These are phyloP conservation scores for Ophioninae sp. DNA, from an alignment of 2,888 invertebrate genomes.

Conservation along the genomic window DNA sequence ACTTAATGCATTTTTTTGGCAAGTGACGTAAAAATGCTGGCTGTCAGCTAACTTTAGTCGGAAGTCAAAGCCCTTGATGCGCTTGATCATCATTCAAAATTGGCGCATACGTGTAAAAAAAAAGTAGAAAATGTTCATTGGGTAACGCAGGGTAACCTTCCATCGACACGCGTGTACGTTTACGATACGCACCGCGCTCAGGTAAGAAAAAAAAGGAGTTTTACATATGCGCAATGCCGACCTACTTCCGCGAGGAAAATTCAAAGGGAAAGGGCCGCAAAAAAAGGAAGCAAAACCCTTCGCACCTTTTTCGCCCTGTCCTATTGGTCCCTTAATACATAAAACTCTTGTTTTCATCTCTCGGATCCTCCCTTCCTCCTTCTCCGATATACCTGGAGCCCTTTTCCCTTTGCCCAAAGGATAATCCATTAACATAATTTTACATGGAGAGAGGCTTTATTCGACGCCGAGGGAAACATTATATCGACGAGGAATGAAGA, in stretches of 20 bases:
- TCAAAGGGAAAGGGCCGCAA: slow-evolving; percentile 64
- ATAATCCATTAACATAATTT: slow-evolving; percentile 82
- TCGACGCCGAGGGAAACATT: slow-evolving; percentile 74
- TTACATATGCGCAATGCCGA: slow-evolving; percentile 67
- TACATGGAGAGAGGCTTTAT: slow-evolving; percentile 74
- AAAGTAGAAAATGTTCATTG: slow-evolving; percentile 8
- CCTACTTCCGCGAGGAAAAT: slow-evolving; percentile 74
- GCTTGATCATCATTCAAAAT: not conserved
- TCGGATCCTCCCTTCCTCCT: slow-evolving; percentile 32
- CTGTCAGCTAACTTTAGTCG: too few relatives aligned
- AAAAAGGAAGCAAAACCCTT: slow-evolving; percentile 54
- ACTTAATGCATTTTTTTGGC: too few relatives aligned
- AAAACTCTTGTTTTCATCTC: slow-evolving; percentile 49
- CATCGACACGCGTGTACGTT: slow-evolving; percentile 39
- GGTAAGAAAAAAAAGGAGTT: slow-evolving; percentile 58
- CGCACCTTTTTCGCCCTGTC: slow-evolving; percentile 38
- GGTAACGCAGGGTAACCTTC: slow-evolving; percentile 63
- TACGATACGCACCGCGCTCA: slow-evolving; percentile 41
- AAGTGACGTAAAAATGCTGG: too few relatives aligned
- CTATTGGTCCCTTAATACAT: slow-evolving; percentile 19
- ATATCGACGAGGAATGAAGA: slow-evolving; percentile 69
- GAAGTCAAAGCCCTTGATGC: not conserved
- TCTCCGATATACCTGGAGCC: slow-evolving; percentile 70
- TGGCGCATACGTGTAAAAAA: not conserved
- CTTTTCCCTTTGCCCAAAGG: slow-evolving; percentile 72